These are phyloP conservation scores for Polia nebulosa DNA, from an alignment of 2,888 invertebrate genomes.

Conservation along the genomic window DNA sequence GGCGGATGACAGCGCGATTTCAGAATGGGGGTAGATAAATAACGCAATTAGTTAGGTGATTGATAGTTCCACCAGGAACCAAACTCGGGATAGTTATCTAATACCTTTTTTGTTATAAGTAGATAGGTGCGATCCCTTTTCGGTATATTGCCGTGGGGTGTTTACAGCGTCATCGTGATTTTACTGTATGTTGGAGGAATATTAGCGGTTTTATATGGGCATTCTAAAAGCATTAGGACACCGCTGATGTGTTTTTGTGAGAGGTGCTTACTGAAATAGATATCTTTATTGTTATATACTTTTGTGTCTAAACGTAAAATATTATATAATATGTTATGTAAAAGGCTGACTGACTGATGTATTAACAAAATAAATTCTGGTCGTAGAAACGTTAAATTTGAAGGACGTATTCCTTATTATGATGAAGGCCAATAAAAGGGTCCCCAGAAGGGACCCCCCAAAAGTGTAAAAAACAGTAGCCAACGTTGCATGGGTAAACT, in stretches of 20 bases:
- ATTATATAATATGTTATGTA: too few species aligned
- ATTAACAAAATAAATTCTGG: too few species aligned
- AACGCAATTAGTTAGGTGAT: conserved; percentile 86
- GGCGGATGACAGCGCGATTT: conserved; percentile 84
- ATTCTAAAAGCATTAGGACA: conserved; percentile 66
- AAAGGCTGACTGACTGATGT: too few species aligned
- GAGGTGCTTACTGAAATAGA: conserved; percentile 35
- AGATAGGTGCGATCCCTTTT: conserved; percentile 70
- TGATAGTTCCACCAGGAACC: conserved; percentile 79
- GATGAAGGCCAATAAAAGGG: too few species aligned
- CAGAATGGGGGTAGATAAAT: conserved; percentile 83
- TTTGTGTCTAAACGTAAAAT: background rate
- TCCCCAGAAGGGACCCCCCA: too few species aligned
- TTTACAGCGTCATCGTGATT: conserved; percentile 67
- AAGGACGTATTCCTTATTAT: too few species aligned
- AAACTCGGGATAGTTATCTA: conserved; percentile 67
- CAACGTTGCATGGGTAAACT: too few species aligned
- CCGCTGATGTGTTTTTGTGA: conserved; percentile 46
- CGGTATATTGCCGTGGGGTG: conserved; percentile 62
- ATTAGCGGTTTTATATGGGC: conserved; percentile 62
- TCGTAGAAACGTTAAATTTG: too few species aligned
- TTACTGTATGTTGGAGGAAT: conserved; percentile 55
- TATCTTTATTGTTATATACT: conserved; percentile 11
- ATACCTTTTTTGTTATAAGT: conserved; percentile 71
- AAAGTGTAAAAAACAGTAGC: too few species aligned